Percentiles rank a stretch among this genome's conserved stretches.
Evolutionary conservation across 2,797 vertebrate species (phyloP).

Genomic region (Gallirallus australis): DNA sequence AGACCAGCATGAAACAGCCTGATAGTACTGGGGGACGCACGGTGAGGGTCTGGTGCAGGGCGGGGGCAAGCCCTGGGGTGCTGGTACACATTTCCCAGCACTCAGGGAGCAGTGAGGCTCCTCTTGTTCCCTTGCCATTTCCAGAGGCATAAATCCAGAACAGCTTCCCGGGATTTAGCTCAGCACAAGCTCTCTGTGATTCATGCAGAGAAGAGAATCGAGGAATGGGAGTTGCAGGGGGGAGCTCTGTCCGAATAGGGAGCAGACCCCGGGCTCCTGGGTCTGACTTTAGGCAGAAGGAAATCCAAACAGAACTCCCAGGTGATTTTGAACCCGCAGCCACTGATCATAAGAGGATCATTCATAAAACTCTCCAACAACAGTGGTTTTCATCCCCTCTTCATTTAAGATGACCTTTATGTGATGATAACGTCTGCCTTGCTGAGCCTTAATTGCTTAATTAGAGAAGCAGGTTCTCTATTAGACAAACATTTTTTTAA

Average conservation of each 20-base stretch:
- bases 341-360: conserved; percentile 22
- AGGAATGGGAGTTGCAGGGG: accelerated
- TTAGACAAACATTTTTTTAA: conserved; percentile 59
- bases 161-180: neutral
- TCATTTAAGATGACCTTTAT: conserved; percentile 75
- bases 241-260: neutral
- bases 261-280: neutral
- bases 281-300: neutral
- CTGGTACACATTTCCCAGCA: neutral
- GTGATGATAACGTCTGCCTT: conserved; percentile 56
- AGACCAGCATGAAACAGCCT: neutral
- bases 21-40: accelerated
- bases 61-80: accelerated
- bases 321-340: conserved; percentile 29
- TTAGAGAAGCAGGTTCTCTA: conserved; percentile 61
- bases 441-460: conserved; percentile 75
- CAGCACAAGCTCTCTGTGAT: accelerated
- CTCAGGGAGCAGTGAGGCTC: accelerated
- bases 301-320: neutral
- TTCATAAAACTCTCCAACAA: conserved; percentile 22
- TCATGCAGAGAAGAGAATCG: accelerated
- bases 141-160: neutral
- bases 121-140: accelerated
- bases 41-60: neutral
- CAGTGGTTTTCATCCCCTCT: conserved; percentile 14